Conservation (phyloP, 2,113 vertebrate genomes). For the Dromaius novaehollandiae region DNA sequence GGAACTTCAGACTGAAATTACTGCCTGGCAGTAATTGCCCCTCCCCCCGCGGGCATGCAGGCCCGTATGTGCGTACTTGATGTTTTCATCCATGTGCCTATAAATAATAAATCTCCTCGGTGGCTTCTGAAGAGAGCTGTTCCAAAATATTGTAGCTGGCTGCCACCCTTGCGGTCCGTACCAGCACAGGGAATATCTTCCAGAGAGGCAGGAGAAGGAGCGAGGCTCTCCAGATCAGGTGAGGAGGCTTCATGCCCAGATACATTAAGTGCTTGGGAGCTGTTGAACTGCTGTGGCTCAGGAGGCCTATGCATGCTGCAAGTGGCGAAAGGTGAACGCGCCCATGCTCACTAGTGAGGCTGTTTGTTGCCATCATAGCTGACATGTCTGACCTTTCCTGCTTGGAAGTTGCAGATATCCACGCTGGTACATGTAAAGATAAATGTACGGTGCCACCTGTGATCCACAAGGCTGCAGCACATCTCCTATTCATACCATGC, state of each 20-base stretch:
- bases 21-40: constrained; percentile 76
- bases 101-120: constrained; percentile 74
- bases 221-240: neutral
- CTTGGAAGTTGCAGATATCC: neutral
- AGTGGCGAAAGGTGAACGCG: neutral
- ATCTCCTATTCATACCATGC: neutral
- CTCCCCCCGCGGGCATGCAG: constrained; percentile 55
- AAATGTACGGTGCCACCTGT: neutral
- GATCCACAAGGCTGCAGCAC: neutral
- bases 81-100: constrained; percentile 71
- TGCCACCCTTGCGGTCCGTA: neutral
- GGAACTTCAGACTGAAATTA: constrained; percentile 82
- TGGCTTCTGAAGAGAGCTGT: constrained; percentile 38
- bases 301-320: neutral
- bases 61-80: constrained; percentile 62
- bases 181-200: neutral
- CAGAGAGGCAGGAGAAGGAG: neutral
- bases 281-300: neutral
- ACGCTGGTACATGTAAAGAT: neutral
- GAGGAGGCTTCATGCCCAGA: neutral
- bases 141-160: constrained; percentile 49
- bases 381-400: constrained; percentile 26
- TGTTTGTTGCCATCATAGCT: neutral
- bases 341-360: neutral
- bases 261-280: neutral